These are phyloP conservation scores for Dyspetes luteomarginatus DNA, from an alignment of 2,888 invertebrate genomes.

Conservation along the genomic window DNA sequence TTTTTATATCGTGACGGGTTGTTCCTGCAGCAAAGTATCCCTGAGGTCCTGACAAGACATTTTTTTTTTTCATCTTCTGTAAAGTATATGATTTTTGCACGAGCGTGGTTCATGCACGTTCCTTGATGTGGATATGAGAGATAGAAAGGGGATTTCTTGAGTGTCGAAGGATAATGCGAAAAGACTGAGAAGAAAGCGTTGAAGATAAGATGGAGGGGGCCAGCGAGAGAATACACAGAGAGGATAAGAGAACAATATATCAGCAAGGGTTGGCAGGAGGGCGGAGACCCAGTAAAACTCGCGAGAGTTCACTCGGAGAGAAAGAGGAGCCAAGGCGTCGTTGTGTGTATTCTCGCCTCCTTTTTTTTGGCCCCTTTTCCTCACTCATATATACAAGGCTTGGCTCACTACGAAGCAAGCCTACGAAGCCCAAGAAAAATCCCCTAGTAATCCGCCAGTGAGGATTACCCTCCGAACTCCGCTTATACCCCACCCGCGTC, in stretches of 20 bases:
- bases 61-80: background rate
- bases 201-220: slow-evolving; percentile 62
- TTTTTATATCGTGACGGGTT: background rate
- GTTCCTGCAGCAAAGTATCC: background rate
- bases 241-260: slow-evolving; percentile 77
- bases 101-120: slow-evolving; percentile 33
- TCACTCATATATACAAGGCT: slow-evolving; percentile 46
- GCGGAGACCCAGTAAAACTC: slow-evolving; percentile 62
- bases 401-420: slow-evolving; percentile 63
- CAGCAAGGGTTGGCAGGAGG: slow-evolving; percentile 76
- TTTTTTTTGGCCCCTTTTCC: slow-evolving; percentile 68
- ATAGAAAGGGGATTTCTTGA: slow-evolving; percentile 24
- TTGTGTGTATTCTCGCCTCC: slow-evolving; percentile 66
- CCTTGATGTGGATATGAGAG: slow-evolving; percentile 24
- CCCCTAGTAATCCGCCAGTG: slow-evolving; percentile 80
- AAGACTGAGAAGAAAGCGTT: slow-evolving; percentile 52
- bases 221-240: slow-evolving; percentile 65
- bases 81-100: slow-evolving; percentile 30
- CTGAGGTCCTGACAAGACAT: background rate
- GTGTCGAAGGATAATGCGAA: slow-evolving; percentile 57
- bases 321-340: slow-evolving; percentile 72
- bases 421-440: slow-evolving; percentile 72
- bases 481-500: slow-evolving; percentile 55
- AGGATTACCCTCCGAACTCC: slow-evolving; percentile 77
- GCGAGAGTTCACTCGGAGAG: slow-evolving; percentile 67